Evolutionary conservation across 2,113 vertebrate species (phyloP).

Genomic region (Gracilinanus agilis): DNA sequence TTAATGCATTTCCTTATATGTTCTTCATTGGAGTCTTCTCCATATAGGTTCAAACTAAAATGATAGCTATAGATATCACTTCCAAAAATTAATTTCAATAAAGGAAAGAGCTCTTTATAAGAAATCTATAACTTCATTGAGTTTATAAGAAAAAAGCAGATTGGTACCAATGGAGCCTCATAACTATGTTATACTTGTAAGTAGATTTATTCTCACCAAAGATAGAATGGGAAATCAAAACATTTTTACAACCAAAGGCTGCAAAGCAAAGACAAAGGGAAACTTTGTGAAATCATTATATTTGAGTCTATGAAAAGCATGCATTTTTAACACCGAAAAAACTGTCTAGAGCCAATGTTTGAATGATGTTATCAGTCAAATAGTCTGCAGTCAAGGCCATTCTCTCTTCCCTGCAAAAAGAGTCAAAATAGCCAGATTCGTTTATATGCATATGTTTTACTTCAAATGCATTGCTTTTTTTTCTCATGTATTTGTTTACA

Average conservation of each 20-base stretch:
- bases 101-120: background rate
- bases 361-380: constrained; percentile 40
- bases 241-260: background rate
- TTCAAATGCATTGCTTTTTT: background rate
- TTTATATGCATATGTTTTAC: constrained; percentile 47
- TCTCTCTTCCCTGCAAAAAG: background rate
- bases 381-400: background rate
- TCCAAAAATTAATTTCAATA: constrained; percentile 20
- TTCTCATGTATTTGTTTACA: background rate
- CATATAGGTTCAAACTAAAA: background rate
- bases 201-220: background rate
- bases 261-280: background rate
- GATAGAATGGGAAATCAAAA: background rate
- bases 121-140: background rate
- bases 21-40: background rate
- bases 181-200: background rate
- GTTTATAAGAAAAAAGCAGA: background rate
- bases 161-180: background rate
- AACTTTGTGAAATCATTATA: background rate
- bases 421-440: background rate
- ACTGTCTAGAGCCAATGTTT: constrained; percentile 13
- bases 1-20: background rate
- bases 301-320: background rate
- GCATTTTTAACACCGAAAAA: background rate
- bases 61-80: constrained; percentile 5